Conservation (phyloP, 2,113 vertebrate genomes). For the Bungarus multicinctus region DNA sequence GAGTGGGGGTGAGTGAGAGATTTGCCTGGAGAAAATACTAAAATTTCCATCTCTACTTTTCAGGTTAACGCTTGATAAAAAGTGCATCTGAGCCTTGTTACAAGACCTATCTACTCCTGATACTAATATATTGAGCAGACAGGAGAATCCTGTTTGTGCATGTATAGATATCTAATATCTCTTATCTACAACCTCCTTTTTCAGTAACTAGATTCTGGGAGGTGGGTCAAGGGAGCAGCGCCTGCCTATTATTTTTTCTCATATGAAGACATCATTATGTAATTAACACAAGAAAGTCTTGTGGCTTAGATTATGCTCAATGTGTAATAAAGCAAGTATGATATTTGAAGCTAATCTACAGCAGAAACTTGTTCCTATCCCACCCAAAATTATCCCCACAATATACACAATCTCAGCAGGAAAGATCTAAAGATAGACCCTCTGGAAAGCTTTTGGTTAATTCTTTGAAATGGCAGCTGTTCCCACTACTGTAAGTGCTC, state of each 20-base stretch:
- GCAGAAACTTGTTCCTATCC: neutral
- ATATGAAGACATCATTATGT: neutral
- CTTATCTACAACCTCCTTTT: neutral
- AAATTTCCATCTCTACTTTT: neutral
- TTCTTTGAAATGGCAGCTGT: constrained; percentile 16
- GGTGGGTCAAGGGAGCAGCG: neutral
- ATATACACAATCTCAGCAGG: neutral
- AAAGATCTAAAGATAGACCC: constrained; percentile 22
- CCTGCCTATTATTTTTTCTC: neutral
- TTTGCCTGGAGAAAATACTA: neutral
- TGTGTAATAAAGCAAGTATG: neutral
- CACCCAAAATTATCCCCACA: neutral
- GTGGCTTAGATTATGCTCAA: neutral
- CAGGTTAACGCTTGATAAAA: neutral
- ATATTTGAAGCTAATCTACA: neutral
- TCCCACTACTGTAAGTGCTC: neutral
- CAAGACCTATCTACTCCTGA: neutral
- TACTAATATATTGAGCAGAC: neutral
- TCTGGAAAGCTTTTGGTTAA: rapidly evolving
- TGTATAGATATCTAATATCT: neutral
- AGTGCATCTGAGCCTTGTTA: neutral
- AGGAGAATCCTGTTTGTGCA: neutral
- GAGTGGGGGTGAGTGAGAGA: neutral
- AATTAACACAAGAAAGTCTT: neutral
- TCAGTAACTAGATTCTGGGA: neutral